Evolutionary conservation across 2,888 invertebrate species (phyloP).

Genomic region (Cerastis leucographa): DNA sequence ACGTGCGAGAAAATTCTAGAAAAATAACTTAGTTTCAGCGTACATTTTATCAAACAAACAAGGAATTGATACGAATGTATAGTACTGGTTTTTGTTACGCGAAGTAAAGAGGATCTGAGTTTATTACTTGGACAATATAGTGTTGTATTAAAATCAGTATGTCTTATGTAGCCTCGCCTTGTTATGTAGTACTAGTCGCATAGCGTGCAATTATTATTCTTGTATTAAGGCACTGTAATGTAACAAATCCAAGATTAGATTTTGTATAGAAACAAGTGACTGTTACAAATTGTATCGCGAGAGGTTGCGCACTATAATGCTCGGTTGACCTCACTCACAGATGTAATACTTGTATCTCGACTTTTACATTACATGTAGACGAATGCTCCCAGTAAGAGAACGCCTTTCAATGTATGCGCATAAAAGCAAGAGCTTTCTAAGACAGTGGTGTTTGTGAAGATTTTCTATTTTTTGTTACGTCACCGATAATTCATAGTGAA

Average conservation of each 20-base stretch:
- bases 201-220: background rate
- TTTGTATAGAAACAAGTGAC: background rate
- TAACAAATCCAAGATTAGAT: background rate
- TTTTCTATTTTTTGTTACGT: background rate
- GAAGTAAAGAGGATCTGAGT: constrained; percentile 13
- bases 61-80: background rate
- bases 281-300: background rate
- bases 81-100: background rate
- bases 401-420: background rate
- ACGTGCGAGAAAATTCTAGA: background rate
- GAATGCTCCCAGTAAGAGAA: background rate
- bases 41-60: constrained; percentile 7
- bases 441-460: background rate
- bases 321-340: background rate
- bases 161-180: constrained; percentile 4
- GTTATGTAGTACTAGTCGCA: too few species aligned
- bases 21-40: background rate
- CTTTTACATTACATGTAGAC: background rate
- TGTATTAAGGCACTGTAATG: background rate
- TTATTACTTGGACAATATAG: background rate
- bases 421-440: background rate
- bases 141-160: constrained; percentile 1
- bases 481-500: too few species aligned
- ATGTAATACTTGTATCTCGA: background rate
- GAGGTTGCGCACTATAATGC: background rate